phyloP scores from a whole-genome alignment of 64 coral and sea anemone species.

The Pocillopora damicornis region DNA sequence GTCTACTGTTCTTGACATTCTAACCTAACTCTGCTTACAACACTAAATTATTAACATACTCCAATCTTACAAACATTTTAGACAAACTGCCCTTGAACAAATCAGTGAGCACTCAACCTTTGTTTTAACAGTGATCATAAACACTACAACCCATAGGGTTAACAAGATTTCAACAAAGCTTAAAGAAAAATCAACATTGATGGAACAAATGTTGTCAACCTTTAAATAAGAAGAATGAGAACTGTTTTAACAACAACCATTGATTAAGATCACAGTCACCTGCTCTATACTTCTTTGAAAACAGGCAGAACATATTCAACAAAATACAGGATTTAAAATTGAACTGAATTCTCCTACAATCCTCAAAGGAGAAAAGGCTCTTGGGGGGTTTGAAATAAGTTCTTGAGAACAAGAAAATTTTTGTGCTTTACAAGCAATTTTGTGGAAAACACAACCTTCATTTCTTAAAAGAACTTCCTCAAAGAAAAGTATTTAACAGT shows the following conservation, averaged over 20 bases:
- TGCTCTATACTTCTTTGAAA: no score
- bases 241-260: neutral
- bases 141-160: slow-evolving; percentile 12
- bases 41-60: neutral
- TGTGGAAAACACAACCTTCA: no score
- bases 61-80: neutral
- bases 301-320: no score
- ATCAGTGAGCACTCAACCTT: neutral
- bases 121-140: neutral
- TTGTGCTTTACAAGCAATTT: no score
- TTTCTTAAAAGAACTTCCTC: no score
- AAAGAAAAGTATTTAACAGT: no score
- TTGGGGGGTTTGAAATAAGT: no score
- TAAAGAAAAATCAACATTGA: neutral
- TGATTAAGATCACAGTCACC: no score
- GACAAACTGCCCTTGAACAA: neutral
- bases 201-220: neutral
- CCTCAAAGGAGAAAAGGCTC: no score
- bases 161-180: neutral
- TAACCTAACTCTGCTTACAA: slow-evolving; percentile 4
- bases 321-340: no score
- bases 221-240: neutral
- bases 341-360: no score
- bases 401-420: no score
- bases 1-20: slow-evolving; percentile 2